A percentile compares a stretch with the other conserved stretches of the same genome.
phyloP scores from a whole-genome alignment of 2,113 vertebrate species.

The Engystomops pustulosus region DNA sequence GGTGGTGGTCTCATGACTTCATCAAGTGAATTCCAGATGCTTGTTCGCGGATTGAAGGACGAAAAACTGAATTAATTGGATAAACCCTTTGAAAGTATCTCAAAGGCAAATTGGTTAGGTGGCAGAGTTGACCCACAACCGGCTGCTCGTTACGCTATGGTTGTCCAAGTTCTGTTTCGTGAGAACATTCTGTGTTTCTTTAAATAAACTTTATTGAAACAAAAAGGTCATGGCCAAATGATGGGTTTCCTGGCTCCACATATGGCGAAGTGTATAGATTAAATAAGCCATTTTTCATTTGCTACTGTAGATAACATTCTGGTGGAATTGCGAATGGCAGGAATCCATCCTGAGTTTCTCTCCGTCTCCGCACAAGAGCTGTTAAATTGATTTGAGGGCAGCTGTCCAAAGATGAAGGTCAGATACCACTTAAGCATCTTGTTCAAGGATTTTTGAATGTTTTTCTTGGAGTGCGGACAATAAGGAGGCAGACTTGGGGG shows the following conservation, averaged over 20 bases:
- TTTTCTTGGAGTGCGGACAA: conserved; percentile 35
- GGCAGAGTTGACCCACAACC: too few species aligned
- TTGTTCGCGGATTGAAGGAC: too few species aligned
- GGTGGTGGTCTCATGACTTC: too few species aligned
- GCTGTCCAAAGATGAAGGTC: conserved; percentile 53
- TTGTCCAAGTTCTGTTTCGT: too few species aligned
- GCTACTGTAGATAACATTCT: conserved; percentile 28
- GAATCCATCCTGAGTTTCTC: background rate
- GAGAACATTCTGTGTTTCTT: too few species aligned
- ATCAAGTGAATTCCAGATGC: too few species aligned
- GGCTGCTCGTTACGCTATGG: too few species aligned
- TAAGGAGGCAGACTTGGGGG: conserved; percentile 3
- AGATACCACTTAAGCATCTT: conserved; percentile 55
- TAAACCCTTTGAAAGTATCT: too few species aligned
- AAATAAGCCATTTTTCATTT: conserved; percentile 9
- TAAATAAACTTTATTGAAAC: background rate
- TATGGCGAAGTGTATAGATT: background rate
- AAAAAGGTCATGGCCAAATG: background rate
- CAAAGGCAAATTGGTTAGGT: too few species aligned
- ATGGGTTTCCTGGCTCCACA: background rate
- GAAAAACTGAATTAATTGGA: too few species aligned
- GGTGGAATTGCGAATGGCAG: conserved; percentile 28
- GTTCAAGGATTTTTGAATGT: conserved; percentile 41
- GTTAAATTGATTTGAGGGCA: conserved; percentile 57
- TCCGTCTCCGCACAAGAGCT: conserved; percentile 5